phyloP scores from a whole-genome alignment of 2,113 vertebrate genomes.

The Tragelaphus strepsiceros region DNA sequence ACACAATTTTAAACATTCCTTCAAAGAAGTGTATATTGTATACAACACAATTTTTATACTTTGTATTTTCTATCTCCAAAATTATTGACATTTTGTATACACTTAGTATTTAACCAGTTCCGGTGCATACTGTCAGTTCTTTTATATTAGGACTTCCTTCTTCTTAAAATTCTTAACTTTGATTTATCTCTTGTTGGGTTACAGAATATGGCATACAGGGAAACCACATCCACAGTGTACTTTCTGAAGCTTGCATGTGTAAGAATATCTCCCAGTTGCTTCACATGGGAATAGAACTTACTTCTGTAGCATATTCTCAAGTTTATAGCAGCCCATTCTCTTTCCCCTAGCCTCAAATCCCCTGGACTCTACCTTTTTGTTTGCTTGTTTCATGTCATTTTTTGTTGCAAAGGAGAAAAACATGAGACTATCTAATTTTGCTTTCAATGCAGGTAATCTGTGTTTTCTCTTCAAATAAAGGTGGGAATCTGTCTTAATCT shows the following conservation, averaged over 20 bases:
- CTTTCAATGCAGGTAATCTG: not conserved
- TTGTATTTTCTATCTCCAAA: not conserved
- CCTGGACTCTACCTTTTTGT: not conserved
- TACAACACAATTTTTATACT: not conserved
- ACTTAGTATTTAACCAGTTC: not conserved
- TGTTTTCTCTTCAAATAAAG: not conserved
- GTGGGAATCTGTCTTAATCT: not conserved
- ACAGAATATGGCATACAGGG: not conserved
- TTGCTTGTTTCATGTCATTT: not conserved
- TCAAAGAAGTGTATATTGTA: not conserved
- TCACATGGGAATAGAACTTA: not conserved
- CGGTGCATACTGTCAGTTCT: not conserved
- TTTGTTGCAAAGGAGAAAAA: not conserved
- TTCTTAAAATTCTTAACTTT: not conserved
- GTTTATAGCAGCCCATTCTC: not conserved
- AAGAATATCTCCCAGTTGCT: not conserved
- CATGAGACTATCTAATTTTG: not conserved
- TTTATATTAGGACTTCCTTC: not conserved
- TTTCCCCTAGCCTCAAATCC: not conserved
- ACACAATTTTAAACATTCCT: not conserved
- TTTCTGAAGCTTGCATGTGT: not conserved
- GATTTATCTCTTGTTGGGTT: not conserved
- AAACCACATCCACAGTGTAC: not conserved
- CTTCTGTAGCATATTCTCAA: not conserved
- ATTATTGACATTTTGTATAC: not conserved